Evolutionary conservation across 2,113 vertebrate species (phyloP).

Genomic region (Hippocampus comes): DNA sequence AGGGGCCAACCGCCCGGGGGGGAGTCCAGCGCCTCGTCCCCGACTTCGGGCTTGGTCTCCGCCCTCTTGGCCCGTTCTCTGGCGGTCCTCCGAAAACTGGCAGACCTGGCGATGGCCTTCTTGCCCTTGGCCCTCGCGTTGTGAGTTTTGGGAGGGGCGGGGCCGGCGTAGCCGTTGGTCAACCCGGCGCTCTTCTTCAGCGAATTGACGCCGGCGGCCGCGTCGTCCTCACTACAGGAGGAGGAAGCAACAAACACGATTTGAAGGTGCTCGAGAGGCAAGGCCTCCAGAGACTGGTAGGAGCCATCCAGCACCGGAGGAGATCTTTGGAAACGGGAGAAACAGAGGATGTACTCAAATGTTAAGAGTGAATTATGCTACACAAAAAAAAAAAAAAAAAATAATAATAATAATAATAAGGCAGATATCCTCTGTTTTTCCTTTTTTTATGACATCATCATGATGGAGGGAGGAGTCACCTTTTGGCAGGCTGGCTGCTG

Average conservation of each 20-base stretch:
- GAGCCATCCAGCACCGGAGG: slow-evolving; percentile 61
- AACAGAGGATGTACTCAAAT: slow-evolving; percentile 52
- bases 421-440: slow-evolving; percentile 65
- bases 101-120: slow-evolving; percentile 7
- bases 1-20: slow-evolving; percentile 64
- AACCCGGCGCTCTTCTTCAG: slow-evolving; percentile 64
- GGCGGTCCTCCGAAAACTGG: slow-evolving; percentile 7
- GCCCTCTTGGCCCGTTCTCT: slow-evolving; percentile 25
- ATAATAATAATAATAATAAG: neutral
- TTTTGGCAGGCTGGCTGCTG: slow-evolving; percentile 42
- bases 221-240: slow-evolving; percentile 63
- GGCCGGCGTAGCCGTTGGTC: slow-evolving; percentile 50
- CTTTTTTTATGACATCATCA: slow-evolving; percentile 12
- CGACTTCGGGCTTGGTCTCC: slow-evolving; percentile 32
- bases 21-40: slow-evolving; percentile 46
- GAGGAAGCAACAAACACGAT: slow-evolving; percentile 71
- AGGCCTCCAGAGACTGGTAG: slow-evolving; percentile 68
- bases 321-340: slow-evolving; percentile 62
- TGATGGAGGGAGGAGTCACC: slow-evolving; percentile 46
- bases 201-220: neutral
- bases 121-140: slow-evolving; percentile 41
- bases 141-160: neutral
- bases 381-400: neutral
- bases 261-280: slow-evolving; percentile 69
- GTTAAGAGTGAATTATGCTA: slow-evolving; percentile 8